A percentile compares a stretch with the other conserved stretches of the same genome.
Evolutionary conservation across 23 tunicate species (phyloP).

Genomic region (Trididemnum clinides): DNA sequence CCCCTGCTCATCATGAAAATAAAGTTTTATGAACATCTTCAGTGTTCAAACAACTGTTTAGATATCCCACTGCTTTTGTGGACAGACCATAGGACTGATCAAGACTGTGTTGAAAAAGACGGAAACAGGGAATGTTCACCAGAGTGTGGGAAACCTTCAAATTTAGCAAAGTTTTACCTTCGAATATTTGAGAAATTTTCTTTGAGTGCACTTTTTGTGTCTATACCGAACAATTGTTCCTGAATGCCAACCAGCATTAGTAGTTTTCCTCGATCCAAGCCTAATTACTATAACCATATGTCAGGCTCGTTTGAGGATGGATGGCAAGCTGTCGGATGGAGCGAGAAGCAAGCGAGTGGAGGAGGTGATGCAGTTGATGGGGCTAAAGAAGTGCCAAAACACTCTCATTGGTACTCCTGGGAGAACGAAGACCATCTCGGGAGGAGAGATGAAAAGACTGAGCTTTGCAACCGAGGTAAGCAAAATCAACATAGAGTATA

Average conservation of each 20-base stretch:
- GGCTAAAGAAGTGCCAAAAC: slow-evolving; percentile 57
- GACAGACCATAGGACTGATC: too few species aligned
- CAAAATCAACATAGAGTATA: too few species aligned
- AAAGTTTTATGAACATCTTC: too few species aligned
- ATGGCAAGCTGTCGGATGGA: slow-evolving; percentile 24
- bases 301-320: slow-evolving; percentile 70
- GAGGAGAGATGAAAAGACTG: slow-evolving; percentile 83
- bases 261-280: not conserved
- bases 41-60: too few species aligned
- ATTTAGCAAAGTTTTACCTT: too few species aligned
- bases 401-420: slow-evolving; percentile 74
- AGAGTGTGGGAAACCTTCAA: too few species aligned
- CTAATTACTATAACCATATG: not conserved
- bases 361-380: slow-evolving; percentile 82
- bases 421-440: slow-evolving; percentile 64
- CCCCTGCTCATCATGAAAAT: too few species aligned
- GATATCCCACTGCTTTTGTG: too few species aligned
- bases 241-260: not conserved
- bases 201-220: too few species aligned
- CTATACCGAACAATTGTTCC: not conserved
- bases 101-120: too few species aligned
- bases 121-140: too few species aligned
- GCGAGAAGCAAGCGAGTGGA: slow-evolving; percentile 57
- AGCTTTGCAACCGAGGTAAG: slow-evolving; percentile 66
- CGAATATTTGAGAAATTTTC: too few species aligned